Base-by-base conservation (phyloP, 2,797 vertebrate species). In the Bradypus variegatus region DNA sequence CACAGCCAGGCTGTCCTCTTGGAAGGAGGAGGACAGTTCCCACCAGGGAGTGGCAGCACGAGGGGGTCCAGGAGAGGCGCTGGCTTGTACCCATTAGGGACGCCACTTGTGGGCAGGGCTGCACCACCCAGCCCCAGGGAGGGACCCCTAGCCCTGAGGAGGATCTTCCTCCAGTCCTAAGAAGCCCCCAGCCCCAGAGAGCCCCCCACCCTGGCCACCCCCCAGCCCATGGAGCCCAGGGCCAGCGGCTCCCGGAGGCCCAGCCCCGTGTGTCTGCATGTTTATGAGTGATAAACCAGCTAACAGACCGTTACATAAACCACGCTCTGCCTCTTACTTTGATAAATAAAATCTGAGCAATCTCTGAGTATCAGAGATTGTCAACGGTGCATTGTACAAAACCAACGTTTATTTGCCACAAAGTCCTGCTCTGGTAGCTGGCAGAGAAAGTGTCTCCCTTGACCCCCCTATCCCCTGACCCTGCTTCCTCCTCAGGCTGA, bases 331-430 rank as follows among this genome's bases (percentile, higher is more conserved):
- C 11, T 69, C 50, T 31, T 1, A 11, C 65, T 33, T 50, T 1
- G 6, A 33, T 11, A 8, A 31, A 65, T 1, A 15, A 6, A 58
- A 58, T 21, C 55, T 6, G 21, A 25, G 29, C 62, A 31, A 6
- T 10, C 1, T 2, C 0, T n/a, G n/a, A 2, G 53, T n/a, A n/a
- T 8, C 2, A 60, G 27, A 14, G 25, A 1, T 8, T 13, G 16
- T 13, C 9, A 8, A 38, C 1, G 0, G 8, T 0, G 8, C 12
- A 2, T 0, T 1, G 29, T 16, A 5, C 11, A 25, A 5, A 3
- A 38, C 38, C 15, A 29, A 31, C 31, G 8, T 0, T 3, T 19
- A 7, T 14, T 79, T 21, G 14, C 25, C 67, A 1, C 0, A n/a
- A 21, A 83, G 67, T 36, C 36, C 19, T 6, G 41, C 27, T 27